These are phyloP conservation scores for Hedya salicella DNA, from an alignment of 2,888 invertebrate genomes.

Conservation along the genomic window DNA sequence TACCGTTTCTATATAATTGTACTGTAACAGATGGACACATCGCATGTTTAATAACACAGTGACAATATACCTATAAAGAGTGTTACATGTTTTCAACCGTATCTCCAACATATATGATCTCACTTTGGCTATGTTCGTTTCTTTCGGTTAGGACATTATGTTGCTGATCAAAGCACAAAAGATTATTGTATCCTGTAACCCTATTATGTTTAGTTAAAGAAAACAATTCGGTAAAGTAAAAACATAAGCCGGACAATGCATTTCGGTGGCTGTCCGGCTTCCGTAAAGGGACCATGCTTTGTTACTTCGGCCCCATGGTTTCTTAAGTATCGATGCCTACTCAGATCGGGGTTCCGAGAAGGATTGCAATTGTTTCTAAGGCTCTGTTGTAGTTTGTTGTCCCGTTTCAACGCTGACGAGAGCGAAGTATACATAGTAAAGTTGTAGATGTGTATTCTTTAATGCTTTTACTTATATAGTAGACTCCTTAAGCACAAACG, in stretches of 20 bases:
- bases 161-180: background rate
- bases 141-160: background rate
- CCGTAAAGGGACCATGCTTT: constrained; percentile 67
- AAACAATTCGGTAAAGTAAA: constrained; percentile 72
- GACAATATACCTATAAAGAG: background rate
- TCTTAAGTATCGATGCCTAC: constrained; percentile 63
- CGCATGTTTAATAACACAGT: constrained; percentile 41
- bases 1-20: constrained; percentile 70
- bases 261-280: constrained; percentile 67
- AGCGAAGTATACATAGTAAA: too few species aligned
- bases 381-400: constrained; percentile 38
- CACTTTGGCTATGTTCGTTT: background rate
- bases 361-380: constrained; percentile 48
- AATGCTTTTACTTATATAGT: too few species aligned
- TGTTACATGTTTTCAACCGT: background rate
- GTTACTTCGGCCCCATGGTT: constrained; percentile 66
- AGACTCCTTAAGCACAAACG: too few species aligned
- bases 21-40: constrained; percentile 76
- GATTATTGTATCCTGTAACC: constrained; percentile 66
- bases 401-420: background rate
- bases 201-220: constrained; percentile 73
- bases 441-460: too few species aligned
- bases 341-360: constrained; percentile 63
- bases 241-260: constrained; percentile 68
- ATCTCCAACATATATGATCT: background rate